Evolutionary conservation across 2,888 invertebrate genomes (phyloP).

Genomic region (Drosophila mulleri): DNA sequence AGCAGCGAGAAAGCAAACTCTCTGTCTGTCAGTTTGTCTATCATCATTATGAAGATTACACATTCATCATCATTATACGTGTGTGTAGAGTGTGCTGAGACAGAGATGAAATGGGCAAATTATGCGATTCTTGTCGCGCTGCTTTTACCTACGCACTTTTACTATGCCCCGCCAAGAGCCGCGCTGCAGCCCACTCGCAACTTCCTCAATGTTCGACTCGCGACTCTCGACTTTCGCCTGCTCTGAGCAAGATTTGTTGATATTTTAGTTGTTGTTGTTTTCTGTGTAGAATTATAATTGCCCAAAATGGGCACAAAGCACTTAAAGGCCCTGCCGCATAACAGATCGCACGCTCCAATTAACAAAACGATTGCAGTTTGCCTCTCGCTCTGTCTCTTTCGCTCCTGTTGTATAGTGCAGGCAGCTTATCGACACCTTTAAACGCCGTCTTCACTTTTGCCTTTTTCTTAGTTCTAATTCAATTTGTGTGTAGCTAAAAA

Average conservation of each 20-base stretch:
- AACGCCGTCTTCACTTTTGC: slow-evolving; percentile 24
- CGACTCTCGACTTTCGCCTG: slow-evolving; percentile 63
- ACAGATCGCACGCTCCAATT: slow-evolving; percentile 74
- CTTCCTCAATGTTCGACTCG: slow-evolving; percentile 12
- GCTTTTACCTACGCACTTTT: slow-evolving; percentile 78
- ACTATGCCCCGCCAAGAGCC: slow-evolving; percentile 23
- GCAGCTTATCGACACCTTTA: slow-evolving; percentile 48
- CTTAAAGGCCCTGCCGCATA: slow-evolving; percentile 15
- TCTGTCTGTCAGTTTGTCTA: slow-evolving; percentile 17
- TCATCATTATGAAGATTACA: slow-evolving; percentile 60
- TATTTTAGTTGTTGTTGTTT: slow-evolving; percentile 2
- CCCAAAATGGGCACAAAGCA: slow-evolving; percentile 24
- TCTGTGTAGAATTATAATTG: slow-evolving; percentile 31
- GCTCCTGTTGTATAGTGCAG: neutral
- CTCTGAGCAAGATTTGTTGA: slow-evolving; percentile 23
- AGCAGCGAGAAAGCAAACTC: slow-evolving; percentile 39
- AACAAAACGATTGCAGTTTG: slow-evolving; percentile 43
- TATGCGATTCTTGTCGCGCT: slow-evolving; percentile 43
- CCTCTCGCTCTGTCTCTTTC: neutral
- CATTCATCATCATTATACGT: slow-evolving; percentile 77
- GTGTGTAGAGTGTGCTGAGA: slow-evolving; percentile 15
- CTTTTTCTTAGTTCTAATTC: slow-evolving; percentile 21
- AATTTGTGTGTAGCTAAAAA: slow-evolving; percentile 33
- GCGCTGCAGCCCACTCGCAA: slow-evolving; percentile 5
- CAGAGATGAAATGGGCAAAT: slow-evolving; percentile 20